Conservation (phyloP, 2,797 vertebrate genomes). For the Pseudochirops cupreus region DNA sequence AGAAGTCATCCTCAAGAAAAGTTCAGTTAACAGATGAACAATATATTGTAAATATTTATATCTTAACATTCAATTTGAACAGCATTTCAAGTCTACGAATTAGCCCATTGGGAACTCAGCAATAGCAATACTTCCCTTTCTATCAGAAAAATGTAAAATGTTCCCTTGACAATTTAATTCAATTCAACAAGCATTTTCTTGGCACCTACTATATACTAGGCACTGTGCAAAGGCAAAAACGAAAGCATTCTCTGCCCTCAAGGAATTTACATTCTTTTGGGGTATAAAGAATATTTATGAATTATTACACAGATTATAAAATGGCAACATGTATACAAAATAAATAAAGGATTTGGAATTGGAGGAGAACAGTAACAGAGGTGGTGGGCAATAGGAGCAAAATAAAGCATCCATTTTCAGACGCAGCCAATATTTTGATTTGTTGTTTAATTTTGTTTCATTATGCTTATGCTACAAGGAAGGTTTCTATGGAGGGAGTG, state of each 20-base stretch:
- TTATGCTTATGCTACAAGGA: background rate
- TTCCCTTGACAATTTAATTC: background rate
- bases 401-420: background rate
- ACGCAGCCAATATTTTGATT: background rate
- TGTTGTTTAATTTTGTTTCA: background rate
- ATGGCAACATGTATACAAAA: background rate
- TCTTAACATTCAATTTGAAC: slow-evolving; percentile 28
- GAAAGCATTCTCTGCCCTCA: background rate
- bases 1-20: background rate
- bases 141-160: background rate
- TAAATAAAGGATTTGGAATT: background rate
- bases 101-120: slow-evolving; percentile 29
- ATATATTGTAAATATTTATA: slow-evolving; percentile 40
- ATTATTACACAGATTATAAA: background rate
- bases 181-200: background rate
- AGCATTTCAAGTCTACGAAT: slow-evolving; percentile 28
- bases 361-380: background rate
- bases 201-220: background rate
- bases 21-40: slow-evolving; percentile 19
- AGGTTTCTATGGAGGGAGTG: background rate
- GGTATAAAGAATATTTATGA: background rate
- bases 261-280: background rate
- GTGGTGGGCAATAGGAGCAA: background rate
- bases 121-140: slow-evolving; percentile 1
- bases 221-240: background rate